phyloP scores from a whole-genome alignment of 2,888 invertebrate species.

The Unio delphinus region DNA sequence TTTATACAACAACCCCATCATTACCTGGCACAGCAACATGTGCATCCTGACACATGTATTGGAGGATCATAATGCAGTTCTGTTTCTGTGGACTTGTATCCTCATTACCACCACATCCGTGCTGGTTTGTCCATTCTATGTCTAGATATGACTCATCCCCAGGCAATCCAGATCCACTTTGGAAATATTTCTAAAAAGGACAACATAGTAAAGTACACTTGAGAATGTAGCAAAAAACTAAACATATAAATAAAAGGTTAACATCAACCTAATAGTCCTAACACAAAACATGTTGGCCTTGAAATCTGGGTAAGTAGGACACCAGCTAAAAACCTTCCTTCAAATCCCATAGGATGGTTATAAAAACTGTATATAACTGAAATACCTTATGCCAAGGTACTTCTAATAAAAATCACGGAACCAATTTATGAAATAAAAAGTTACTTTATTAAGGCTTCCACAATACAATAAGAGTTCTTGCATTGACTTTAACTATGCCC shows the following conservation, averaged over 20 bases:
- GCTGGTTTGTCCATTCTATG: conserved; percentile 71
- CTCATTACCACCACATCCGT: conserved; percentile 70
- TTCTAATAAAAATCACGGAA: too few relatives aligned
- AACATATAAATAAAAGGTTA: neutral
- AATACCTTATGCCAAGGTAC: too few relatives aligned
- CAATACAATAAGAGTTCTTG: too few relatives aligned
- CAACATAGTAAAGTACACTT: neutral
- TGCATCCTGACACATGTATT: conserved; percentile 67
- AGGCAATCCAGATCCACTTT: conserved; percentile 56
- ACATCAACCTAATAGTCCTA: too few relatives aligned
- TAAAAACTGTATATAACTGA: too few relatives aligned
- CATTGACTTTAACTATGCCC: too few relatives aligned
- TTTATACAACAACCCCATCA: neutral
- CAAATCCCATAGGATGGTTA: too few relatives aligned
- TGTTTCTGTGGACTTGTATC: conserved; percentile 67
- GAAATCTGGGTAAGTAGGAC: too few relatives aligned
- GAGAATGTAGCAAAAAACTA: neutral
- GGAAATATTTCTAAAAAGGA: conserved; percentile 66
- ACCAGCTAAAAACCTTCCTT: too few relatives aligned
- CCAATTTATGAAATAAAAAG: too few relatives aligned
- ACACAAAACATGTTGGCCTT: too few relatives aligned
- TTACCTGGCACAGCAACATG: conserved; percentile 14
- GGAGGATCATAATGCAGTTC: conserved; percentile 68
- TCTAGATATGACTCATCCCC: conserved; percentile 51
- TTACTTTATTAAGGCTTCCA: too few relatives aligned